A percentile compares a stretch with the other conserved stretches of the same genome.
Conservation (phyloP, 1,140 invertebrate genomes). For the Drosophila quadrilineata region DNA sequence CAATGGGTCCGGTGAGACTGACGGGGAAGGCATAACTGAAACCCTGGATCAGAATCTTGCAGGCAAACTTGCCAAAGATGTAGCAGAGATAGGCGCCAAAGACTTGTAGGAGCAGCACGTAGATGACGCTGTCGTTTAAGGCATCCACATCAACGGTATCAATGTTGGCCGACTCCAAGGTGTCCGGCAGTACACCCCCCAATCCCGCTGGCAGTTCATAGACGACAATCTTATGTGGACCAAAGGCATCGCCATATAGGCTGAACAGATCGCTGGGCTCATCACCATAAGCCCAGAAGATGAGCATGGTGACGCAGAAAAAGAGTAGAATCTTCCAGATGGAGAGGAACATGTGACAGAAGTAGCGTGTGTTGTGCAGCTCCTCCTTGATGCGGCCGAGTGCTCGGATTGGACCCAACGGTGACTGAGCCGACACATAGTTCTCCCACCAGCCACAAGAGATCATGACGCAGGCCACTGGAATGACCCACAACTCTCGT, state of each 20-base stretch:
- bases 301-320: conserved; percentile 87
- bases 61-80: conserved; percentile 96
- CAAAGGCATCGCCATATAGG: conserved; percentile 88
- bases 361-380: conserved; percentile 90
- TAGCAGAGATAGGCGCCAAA: conserved; percentile 93
- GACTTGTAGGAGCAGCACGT: conserved; percentile 91
- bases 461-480: conserved; percentile 90
- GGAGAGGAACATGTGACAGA: conserved; percentile 93
- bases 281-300: conserved; percentile 88
- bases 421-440: conserved; percentile 92
- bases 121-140: conserved; percentile 87
- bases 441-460: conserved; percentile 99
- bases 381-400: conserved; percentile 91
- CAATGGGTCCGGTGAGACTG: conserved; percentile 94
- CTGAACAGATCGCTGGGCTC: conserved; percentile 90
- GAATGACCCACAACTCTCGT: conserved; percentile 90
- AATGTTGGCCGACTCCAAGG: conserved; percentile 86
- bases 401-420: conserved; percentile 90
- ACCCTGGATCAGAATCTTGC: conserved; percentile 97
- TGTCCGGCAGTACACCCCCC: conserved; percentile 85
- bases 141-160: conserved; percentile 88
- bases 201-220: conserved; percentile 85
- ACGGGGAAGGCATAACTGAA: conserved; percentile 98
- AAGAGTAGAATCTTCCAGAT: conserved; percentile 94
- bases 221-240: conserved; percentile 89